Evolutionary conservation across 1,140 invertebrate species (phyloP), one percentile per base, ranked within the genome.

Genomic region (Drosophila pallidifrons): DNA sequence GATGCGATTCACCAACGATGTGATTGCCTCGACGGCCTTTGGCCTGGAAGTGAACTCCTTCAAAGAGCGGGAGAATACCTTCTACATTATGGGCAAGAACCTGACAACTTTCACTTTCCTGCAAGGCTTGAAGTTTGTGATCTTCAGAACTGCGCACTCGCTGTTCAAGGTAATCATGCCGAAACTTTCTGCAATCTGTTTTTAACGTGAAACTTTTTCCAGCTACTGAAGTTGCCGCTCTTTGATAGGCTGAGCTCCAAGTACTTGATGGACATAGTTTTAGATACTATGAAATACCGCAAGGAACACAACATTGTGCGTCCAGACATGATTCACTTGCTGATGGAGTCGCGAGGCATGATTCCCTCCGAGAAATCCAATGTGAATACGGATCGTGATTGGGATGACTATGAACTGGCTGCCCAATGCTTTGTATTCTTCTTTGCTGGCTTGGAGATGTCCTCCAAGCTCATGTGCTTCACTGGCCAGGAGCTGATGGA

Each of bases 371-470:
- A 80, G 81, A 93, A 87, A 73, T 15, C 66, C 16, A 91, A 71
- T 78, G 67, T 45, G 65, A 15, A 46, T 0, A 5, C 54, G 0
- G 52, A 58, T 25, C 89, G 81, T 52, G 77, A 87, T 75, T 94
- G 95, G 78, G 93, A 93, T 1, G 94, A 95, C 38, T 93, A 95
- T n/a, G 94, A 96, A 75, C 93, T 97, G 4, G 92, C 95, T 1
- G 94, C 94, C 3, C 94, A 95, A 89, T 94, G 94, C 15, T 92
- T 95, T 49, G 72, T 95, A 0, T 95, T 95, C 76, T 94, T 95
- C 77, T 79, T 95, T 20, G 95, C 95, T 25, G 95, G 95, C 28
- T 96, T 95, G 61, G 95, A 96, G 51, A 95, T 95, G 0, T 94
- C 94, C 0, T 93, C 95, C 1, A 93, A 93, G 10, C 80, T 94